Conservation (phyloP, 2,888 invertebrate species). For the Brachycybe producta region DNA sequence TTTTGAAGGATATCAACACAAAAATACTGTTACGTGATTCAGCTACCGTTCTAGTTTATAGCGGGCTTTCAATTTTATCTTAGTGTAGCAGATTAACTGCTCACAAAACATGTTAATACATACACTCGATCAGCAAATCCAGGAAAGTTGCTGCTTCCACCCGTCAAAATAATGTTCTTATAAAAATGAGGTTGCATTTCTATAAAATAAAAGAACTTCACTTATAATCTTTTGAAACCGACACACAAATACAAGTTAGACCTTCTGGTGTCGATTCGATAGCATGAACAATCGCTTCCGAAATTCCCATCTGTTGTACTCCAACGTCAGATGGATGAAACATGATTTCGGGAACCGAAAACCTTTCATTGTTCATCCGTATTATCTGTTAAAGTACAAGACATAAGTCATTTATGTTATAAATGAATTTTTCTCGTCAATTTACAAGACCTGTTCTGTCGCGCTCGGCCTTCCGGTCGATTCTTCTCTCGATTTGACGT, state of each 20-base stretch:
- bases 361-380: conserved; percentile 81
- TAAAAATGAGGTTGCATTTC: conserved; percentile 58
- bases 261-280: conserved; percentile 60
- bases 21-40: too few relatives aligned
- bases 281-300: conserved; percentile 69
- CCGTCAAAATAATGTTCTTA: conserved; percentile 70
- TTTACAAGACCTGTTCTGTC: conserved; percentile 35
- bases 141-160: conserved; percentile 65
- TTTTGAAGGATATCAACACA: too few relatives aligned
- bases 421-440: neutral
- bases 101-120: too few relatives aligned
- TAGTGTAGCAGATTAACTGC: too few relatives aligned
- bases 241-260: neutral
- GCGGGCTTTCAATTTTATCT: too few relatives aligned
- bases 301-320: conserved; percentile 77
- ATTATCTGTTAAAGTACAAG: conserved; percentile 48
- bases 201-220: conserved; percentile 24
- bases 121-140: conserved; percentile 68
- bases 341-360: conserved; percentile 84
- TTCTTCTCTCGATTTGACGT: conserved; percentile 40
- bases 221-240: conserved; percentile 22
- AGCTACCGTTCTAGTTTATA: too few relatives aligned
- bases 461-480: conserved; percentile 32
- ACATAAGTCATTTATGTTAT: conserved; percentile 1
- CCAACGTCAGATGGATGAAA: conserved; percentile 92